These are phyloP conservation scores for Epinephelus fuscoguttatus DNA, from an alignment of 2,113 vertebrate genomes.

Conservation along the genomic window DNA sequence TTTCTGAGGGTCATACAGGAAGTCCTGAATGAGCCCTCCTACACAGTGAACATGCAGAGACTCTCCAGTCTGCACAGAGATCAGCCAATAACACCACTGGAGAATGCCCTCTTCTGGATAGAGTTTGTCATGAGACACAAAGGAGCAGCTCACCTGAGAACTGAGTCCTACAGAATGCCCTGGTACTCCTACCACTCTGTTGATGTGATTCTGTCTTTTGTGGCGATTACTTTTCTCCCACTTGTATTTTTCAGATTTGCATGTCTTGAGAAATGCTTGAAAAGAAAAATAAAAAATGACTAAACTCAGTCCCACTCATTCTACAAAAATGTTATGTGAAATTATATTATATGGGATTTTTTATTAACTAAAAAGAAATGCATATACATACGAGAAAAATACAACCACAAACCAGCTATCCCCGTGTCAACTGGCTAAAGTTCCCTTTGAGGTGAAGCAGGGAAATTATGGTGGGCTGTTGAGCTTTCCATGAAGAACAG, in stretches of 20 bases:
- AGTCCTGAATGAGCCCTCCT: constrained; percentile 76
- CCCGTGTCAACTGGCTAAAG: neutral
- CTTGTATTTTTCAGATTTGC: constrained; percentile 8
- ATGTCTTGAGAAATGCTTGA: constrained; percentile 17
- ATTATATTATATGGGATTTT: neutral
- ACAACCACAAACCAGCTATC: neutral
- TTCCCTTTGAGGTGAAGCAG: neutral
- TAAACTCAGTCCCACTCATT: neutral
- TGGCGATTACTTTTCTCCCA: neutral
- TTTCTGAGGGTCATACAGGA: constrained; percentile 75
- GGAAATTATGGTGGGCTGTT: neutral
- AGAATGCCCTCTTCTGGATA: constrained; percentile 79
- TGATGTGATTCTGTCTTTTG: constrained; percentile 56
- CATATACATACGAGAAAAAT: neutral
- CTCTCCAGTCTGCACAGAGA: constrained; percentile 81
- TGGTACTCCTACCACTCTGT: constrained; percentile 81
- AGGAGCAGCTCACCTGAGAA: constrained; percentile 78
- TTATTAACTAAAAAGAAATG: neutral
- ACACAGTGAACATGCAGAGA: constrained; percentile 81
- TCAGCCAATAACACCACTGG: constrained; percentile 62
- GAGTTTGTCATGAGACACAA: constrained; percentile 81
- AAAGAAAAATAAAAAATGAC: constrained; percentile 8
- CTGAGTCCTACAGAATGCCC: constrained; percentile 69
- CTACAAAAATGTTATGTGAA: neutral
- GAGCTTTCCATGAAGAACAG: neutral